Conservation (phyloP, 2,888 invertebrate species). For the Alloplasta piceator region DNA sequence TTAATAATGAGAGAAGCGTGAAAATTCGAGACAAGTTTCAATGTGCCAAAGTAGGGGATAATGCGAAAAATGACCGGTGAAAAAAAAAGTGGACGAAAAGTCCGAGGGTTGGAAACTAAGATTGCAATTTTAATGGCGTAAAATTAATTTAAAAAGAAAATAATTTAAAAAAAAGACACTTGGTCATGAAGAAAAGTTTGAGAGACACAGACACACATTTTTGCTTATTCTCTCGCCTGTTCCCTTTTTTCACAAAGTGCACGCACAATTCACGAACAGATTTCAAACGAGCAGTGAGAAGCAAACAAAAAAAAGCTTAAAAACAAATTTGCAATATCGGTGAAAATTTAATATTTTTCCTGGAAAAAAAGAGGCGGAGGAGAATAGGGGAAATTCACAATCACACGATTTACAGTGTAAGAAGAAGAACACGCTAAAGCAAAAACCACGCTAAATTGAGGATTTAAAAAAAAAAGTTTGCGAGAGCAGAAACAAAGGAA, state of each 20-base stretch:
- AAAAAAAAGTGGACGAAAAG: slow-evolving; percentile 4
- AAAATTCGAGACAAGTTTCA: slow-evolving; percentile 19
- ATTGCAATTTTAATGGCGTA: too few species aligned
- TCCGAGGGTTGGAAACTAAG: too few species aligned
- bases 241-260: not conserved
- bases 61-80: slow-evolving; percentile 16
- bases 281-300: not conserved
- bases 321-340: too few species aligned
- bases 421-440: slow-evolving; percentile 13
- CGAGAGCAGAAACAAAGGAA: slow-evolving; percentile 64
- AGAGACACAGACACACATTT: slow-evolving; percentile 19
- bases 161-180: not conserved
- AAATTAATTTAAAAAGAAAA: too few species aligned
- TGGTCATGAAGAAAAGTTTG: not conserved
- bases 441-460: slow-evolving; percentile 12
- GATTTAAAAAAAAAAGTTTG: slow-evolving; percentile 33
- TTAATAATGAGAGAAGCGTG: slow-evolving; percentile 44
- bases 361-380: not conserved
- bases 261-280: slow-evolving; percentile 35
- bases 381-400: slow-evolving; percentile 17
- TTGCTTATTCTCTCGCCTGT: slow-evolving; percentile 37
- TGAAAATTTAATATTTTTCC: too few species aligned
- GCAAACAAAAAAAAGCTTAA: not conserved
- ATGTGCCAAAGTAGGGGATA: slow-evolving; percentile 65
- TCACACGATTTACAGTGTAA: not conserved